Percentiles rank a stretch among this genome's conserved stretches.
Evolutionary conservation across 2,113 vertebrate genomes (phyloP).

Genomic region (Clarias batrachus): DNA sequence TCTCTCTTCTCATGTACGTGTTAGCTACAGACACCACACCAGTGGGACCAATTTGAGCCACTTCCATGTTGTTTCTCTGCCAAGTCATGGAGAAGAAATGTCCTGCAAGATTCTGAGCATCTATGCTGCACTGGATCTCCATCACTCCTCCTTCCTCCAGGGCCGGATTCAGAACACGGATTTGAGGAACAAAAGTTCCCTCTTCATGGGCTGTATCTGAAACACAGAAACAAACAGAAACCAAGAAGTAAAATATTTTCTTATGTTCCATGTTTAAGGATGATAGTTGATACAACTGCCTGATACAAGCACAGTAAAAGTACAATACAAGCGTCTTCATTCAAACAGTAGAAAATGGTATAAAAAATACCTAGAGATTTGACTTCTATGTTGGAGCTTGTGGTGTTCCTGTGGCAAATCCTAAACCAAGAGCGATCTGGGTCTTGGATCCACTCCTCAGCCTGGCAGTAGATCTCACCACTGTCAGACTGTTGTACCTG

Average conservation of each 20-base stretch:
- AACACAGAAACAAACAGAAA: background rate
- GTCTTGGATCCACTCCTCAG: conserved; percentile 87
- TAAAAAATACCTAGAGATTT: conserved; percentile 61
- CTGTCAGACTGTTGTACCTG: conserved; percentile 70
- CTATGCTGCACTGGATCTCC: conserved; percentile 68
- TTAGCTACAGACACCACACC: conserved; percentile 67
- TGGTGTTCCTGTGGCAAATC: conserved; percentile 71
- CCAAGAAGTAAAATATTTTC: background rate
- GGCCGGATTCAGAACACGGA: conserved; percentile 38
- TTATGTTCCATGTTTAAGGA: background rate
- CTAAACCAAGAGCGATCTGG: conserved; percentile 80
- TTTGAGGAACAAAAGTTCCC: conserved; percentile 60
- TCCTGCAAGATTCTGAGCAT: conserved; percentile 49
- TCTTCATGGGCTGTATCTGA: conserved; percentile 54
- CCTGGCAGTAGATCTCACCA: conserved; percentile 80
- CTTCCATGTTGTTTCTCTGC: conserved; percentile 59
- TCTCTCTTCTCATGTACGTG: conserved; percentile 60
- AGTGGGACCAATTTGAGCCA: conserved; percentile 69
- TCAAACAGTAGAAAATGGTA: background rate
- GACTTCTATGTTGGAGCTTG: conserved; percentile 54
- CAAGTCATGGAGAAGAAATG: conserved; percentile 74
- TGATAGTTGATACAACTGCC: background rate
- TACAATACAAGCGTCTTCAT: background rate
- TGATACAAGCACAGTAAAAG: background rate
- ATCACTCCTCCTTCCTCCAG: conserved; percentile 72